Conservation (phyloP, 2,797 vertebrate species). For the Eulemur rubriventer region DNA sequence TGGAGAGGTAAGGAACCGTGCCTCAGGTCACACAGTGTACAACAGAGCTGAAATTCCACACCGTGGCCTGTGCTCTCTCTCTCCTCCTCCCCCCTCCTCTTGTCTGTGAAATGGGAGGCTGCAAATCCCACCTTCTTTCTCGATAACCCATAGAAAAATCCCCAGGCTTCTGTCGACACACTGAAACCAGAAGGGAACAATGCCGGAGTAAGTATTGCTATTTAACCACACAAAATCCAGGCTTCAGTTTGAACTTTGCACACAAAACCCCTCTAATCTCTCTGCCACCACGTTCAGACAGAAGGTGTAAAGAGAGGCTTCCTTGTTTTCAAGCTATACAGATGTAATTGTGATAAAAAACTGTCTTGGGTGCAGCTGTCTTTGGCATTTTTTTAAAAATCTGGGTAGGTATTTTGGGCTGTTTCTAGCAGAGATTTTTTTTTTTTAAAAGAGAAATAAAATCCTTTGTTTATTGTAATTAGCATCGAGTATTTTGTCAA, state of each 20-base stretch:
- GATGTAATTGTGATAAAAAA: conserved; percentile 57
- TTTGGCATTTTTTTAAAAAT: not conserved
- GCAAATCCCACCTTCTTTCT: not conserved
- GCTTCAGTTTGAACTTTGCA: conserved; percentile 43
- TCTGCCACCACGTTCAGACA: conserved; percentile 6
- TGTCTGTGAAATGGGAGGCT: not conserved
- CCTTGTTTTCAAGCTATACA: conserved; percentile 50
- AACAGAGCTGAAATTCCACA: not conserved
- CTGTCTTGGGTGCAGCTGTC: not conserved
- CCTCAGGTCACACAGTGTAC: not conserved
- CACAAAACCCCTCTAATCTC: not conserved
- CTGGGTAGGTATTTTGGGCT: conserved; percentile 40
- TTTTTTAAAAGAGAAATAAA: conserved; percentile 60
- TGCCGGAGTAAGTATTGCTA: not conserved
- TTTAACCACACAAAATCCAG: conserved; percentile 13
- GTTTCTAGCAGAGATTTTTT: conserved; percentile 54
- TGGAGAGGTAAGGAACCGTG: not conserved
- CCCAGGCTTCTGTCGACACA: not conserved
- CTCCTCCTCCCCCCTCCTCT: not conserved
- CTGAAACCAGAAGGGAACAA: not conserved
- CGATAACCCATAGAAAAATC: not conserved
- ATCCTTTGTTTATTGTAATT: conserved; percentile 49
- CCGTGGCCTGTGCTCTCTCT: not conserved
- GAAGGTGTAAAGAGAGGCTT: not conserved
- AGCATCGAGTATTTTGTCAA: conserved; percentile 70